Evolutionary conservation across 1,140 invertebrate species (phyloP).

Genomic region (Fopius arisanus): DNA sequence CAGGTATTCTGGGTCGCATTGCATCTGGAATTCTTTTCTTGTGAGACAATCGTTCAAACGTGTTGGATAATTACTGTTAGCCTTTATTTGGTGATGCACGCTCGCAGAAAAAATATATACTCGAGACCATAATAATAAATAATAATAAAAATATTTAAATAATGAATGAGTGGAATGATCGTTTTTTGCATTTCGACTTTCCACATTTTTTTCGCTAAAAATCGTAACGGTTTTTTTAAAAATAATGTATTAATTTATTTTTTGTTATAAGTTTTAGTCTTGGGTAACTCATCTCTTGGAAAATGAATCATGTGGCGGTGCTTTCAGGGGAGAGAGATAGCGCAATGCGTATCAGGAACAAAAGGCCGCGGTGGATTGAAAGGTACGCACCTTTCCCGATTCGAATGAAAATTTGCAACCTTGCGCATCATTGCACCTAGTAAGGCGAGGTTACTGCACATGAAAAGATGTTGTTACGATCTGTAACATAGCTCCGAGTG

Average conservation of each 20-base stretch:
- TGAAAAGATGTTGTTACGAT: background rate
- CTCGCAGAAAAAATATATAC: no score
- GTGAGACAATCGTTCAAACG: background rate
- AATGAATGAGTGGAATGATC: no score
- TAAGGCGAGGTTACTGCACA: background rate
- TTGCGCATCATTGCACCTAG: conserved; percentile 1
- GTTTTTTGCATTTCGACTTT: no score
- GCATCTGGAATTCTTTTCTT: background rate
- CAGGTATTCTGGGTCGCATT: background rate
- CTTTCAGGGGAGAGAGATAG: no score
- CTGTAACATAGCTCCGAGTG: background rate
- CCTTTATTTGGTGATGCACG: background rate
- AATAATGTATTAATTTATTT: no score
- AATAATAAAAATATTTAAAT: no score
- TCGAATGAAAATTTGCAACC: conserved; percentile 7
- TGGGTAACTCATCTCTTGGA: no score
- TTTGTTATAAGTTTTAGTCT: no score
- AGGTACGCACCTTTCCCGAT: background rate
- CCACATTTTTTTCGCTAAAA: no score
- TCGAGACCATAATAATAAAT: no score
- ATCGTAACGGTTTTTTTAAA: no score
- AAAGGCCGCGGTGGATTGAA: background rate
- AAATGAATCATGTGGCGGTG: background rate
- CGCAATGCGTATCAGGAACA: background rate
- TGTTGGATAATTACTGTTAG: background rate